These are phyloP conservation scores for Sus cebifrons DNA, from an alignment of 2,797 vertebrate species.

Conservation along the genomic window DNA sequence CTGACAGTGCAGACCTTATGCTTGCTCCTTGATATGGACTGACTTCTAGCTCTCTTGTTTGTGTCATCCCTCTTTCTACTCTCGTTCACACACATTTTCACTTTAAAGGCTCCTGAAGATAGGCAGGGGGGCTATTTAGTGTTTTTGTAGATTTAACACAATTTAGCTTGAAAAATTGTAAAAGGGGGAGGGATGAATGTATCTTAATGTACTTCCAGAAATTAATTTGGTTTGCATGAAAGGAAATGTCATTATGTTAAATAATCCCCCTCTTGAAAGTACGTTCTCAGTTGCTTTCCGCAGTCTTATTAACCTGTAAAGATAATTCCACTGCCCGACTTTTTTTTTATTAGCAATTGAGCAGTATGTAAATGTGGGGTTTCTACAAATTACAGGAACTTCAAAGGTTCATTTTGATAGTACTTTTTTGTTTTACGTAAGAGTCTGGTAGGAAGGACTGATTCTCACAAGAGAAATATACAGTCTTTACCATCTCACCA, in stretches of 20 bases:
- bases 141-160: constrained; percentile 42
- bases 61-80: constrained; percentile 25
- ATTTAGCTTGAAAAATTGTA: constrained; percentile 62
- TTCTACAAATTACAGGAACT: constrained; percentile 57
- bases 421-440: background rate
- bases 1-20: constrained; percentile 80
- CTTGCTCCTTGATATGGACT: constrained; percentile 59
- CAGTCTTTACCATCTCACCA: background rate
- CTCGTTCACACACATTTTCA: constrained; percentile 31
- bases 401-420: background rate
- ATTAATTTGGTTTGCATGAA: constrained; percentile 75
- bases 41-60: constrained; percentile 60
- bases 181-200: background rate
- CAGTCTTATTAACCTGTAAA: constrained; percentile 79
- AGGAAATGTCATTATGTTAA: constrained; percentile 73
- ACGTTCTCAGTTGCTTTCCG: constrained; percentile 63
- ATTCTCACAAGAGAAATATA: background rate
- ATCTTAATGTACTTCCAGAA: constrained; percentile 69
- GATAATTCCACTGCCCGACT: constrained; percentile 69
- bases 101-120: constrained; percentile 58
- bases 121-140: background rate
- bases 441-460: background rate
- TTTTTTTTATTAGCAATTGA: constrained; percentile 70
- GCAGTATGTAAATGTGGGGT: constrained; percentile 46
- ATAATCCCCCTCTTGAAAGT: constrained; percentile 69